Evolutionary conservation across 2,113 vertebrate species (phyloP), one percentile per base, ranked within the genome.

Genomic region (Osmerus mordax): DNA sequence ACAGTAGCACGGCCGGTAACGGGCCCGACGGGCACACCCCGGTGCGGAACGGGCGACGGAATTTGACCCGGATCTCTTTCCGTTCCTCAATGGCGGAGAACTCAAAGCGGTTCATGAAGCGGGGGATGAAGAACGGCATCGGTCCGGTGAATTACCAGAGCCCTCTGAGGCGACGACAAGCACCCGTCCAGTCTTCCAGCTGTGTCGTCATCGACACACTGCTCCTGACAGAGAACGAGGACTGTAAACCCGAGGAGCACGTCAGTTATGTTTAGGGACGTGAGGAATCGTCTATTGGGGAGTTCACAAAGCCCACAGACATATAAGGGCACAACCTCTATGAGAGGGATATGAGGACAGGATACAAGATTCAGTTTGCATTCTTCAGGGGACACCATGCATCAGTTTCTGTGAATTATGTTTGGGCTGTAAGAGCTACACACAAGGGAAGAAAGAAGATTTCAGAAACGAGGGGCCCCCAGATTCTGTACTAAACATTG

Each of bases 81-180:
- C 89, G 75, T 82, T 94, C 91, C 60, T 92, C 95, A 0, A 81
- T 94, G 87, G 86, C 94, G 51, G 94, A 98, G 84, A 96, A 96
- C 87, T 96, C 97, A 5, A 96, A 94, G 80, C 81, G 95, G 68
- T 94, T 98, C 75, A 95, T 93, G 89, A 98, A 95, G 89, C 90
- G 91, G 4, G 92, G 95, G 28, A 93, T 95, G 91, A 89, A 88
- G 77, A 97, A 97, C 2, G 94, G 95, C 23, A 94, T 95, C 62
- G 94, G 93, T 74, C 80, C 95, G 41, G 91, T 91, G 41, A 87
- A 88, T 86, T 95, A 95, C 77, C 95, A 95, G 84, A 97, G 94
- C 78, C 95, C 95, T 41, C 72, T 90, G 69, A 93, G 91, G 73
- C 84, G 92, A 61, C 87, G 73, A 11, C 92, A 90, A 51, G 78